Percentiles rank a stretch among this genome's conserved stretches.
These are phyloP conservation scores for silkworm (Bombyx mori) DNA, from an alignment of 1,140 invertebrate genomes.

Conservation along the genomic window DNA sequence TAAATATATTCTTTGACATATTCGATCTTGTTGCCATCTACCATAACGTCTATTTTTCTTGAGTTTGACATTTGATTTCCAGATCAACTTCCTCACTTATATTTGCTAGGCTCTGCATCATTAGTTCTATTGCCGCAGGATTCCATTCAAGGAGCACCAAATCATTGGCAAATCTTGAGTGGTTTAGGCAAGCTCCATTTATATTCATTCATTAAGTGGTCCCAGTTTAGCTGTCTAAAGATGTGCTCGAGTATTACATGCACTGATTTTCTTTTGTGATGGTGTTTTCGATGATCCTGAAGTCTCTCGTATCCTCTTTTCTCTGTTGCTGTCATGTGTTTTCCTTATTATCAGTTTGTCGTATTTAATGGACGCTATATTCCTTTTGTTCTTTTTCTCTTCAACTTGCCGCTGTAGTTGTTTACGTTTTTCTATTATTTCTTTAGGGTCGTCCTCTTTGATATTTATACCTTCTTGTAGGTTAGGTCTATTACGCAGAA, in stretches of 20 bases:
- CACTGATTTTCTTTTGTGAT: conserved; percentile 8
- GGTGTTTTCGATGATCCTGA: conserved; percentile 9
- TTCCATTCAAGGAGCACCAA: too few relatives aligned
- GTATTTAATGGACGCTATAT: conserved; percentile 15
- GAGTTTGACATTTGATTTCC: too few relatives aligned
- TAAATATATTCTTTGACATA: too few relatives aligned
- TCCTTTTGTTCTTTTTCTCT: conserved; percentile 15
- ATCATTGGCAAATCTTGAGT: too few relatives aligned
- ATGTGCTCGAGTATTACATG: not conserved
- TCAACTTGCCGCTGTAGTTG: conserved; percentile 12
- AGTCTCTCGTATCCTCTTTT: conserved; percentile 9
- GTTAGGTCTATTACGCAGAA: conserved; percentile 10
- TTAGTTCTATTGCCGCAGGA: too few relatives aligned
- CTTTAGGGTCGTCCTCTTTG: conserved; percentile 17
- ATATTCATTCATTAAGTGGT: too few relatives aligned
- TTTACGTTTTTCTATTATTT: conserved; percentile 16
- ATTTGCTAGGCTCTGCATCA: too few relatives aligned
- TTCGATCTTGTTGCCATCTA: too few relatives aligned
- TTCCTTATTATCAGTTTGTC: conserved; percentile 10
- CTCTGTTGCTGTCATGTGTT: conserved; percentile 5
- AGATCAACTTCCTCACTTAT: too few relatives aligned
- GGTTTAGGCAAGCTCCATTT: too few relatives aligned
- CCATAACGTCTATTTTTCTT: too few relatives aligned
- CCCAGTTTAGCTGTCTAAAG: too few relatives aligned
- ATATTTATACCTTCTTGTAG: conserved; percentile 7